Evolutionary conservation across 2,113 vertebrate genomes (phyloP).

Genomic region (Lanius collurio): DNA sequence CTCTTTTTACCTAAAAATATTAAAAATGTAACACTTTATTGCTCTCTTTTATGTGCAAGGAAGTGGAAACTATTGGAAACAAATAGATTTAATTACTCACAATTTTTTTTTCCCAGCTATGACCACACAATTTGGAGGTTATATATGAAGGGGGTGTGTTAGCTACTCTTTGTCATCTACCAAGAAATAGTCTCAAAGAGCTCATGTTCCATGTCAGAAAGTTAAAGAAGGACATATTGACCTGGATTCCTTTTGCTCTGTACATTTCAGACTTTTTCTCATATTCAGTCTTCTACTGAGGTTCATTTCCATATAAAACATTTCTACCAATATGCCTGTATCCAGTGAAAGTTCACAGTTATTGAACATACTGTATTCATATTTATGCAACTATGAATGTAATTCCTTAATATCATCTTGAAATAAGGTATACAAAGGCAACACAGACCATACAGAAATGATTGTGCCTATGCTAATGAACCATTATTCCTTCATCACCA

Average conservation of each 20-base stretch:
- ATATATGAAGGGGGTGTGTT: fast-evolving
- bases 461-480: not conserved
- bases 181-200: not conserved
- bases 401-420: not conserved
- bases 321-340: not conserved
- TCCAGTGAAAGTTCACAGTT: not conserved
- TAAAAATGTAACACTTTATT: not conserved
- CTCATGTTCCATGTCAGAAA: not conserved
- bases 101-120: not conserved
- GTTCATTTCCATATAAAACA: not conserved
- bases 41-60: not conserved
- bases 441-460: not conserved
- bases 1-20: not conserved
- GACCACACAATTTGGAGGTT: not conserved
- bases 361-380: not conserved
- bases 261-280: not conserved
- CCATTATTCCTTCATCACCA: not conserved
- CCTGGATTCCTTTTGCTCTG: not conserved
- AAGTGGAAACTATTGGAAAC: not conserved
- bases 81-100: not conserved
- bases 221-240: not conserved
- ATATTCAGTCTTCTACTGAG: not conserved
- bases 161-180: not conserved
- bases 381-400: not conserved
- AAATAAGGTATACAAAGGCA: not conserved